Evolutionary conservation across 2,113 vertebrate species (phyloP).

Genomic region (Oreochromis spilurus): DNA sequence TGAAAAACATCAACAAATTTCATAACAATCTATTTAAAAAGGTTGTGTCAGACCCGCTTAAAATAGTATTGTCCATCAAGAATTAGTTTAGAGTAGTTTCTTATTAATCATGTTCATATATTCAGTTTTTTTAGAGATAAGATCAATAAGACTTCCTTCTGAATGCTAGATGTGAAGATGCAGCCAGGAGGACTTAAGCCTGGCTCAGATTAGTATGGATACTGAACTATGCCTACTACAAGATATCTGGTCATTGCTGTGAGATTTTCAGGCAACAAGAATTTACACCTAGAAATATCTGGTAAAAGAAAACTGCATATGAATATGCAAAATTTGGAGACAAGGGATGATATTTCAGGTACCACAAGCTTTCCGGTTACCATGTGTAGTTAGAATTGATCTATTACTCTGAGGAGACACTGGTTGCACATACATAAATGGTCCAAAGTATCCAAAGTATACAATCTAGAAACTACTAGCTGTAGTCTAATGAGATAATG

Average conservation of each 20-base stretch:
- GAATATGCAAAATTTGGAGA: not conserved
- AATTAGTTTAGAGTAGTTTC: not conserved
- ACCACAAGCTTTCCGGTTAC: not conserved
- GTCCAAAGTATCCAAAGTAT: not conserved
- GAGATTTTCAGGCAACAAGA: not conserved
- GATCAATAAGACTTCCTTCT: not conserved
- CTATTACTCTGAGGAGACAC: not conserved
- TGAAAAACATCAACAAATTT: not conserved
- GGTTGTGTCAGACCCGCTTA: not conserved
- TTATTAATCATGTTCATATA: not conserved
- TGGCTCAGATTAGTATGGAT: not conserved
- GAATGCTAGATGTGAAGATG: not conserved
- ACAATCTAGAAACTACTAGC: not conserved
- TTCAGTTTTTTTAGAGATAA: not conserved
- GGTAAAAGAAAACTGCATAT: not conserved
- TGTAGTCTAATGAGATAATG: not conserved
- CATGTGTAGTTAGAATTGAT: not conserved
- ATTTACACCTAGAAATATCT: not conserved
- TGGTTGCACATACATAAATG: not conserved
- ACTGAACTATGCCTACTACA: not conserved
- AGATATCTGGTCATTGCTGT: not conserved
- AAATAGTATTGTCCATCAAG: not conserved
- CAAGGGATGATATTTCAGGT: not conserved
- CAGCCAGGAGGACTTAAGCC: not conserved
- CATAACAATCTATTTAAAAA: not conserved